Conservation (phyloP, 2,888 invertebrate species). For the Drosophila melanosoma region DNA sequence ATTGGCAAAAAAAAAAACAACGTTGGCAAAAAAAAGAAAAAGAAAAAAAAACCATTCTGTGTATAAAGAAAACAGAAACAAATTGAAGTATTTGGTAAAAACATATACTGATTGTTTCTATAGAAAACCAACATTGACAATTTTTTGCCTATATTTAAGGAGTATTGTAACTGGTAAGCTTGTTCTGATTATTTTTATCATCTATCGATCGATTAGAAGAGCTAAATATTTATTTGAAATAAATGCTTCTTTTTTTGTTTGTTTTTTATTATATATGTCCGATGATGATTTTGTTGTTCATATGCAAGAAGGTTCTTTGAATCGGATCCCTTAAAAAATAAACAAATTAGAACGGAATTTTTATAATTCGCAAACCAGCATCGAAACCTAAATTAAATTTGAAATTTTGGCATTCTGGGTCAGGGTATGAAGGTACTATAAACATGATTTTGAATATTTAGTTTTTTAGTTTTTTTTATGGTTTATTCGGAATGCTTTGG, state of each 20-base stretch:
- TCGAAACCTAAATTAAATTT: too few relatives aligned
- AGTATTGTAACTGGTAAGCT: background rate
- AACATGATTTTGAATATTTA: too few relatives aligned
- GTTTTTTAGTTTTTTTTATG: too few relatives aligned
- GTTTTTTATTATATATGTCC: background rate
- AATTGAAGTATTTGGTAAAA: background rate
- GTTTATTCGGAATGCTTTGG: background rate
- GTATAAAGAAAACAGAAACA: background rate
- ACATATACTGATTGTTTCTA: background rate
- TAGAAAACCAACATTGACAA: background rate
- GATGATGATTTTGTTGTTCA: background rate
- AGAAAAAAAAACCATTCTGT: background rate
- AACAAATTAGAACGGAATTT: too few relatives aligned
- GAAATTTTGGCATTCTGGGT: too few relatives aligned
- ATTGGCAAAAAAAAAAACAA: conserved; percentile 67
- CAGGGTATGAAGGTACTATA: too few relatives aligned
- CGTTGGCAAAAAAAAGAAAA: conserved; percentile 34
- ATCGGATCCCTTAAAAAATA: too few relatives aligned
- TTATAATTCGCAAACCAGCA: too few relatives aligned
- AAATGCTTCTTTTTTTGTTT: background rate
- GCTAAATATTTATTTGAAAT: background rate
- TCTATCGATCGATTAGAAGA: background rate
- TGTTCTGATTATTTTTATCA: background rate
- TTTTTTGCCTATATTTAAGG: background rate
- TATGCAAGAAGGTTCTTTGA: background rate